Evolutionary conservation across 2,113 vertebrate genomes (phyloP), one percentile per base, ranked within the genome.

Genomic region (Dipodomys ordii): DNA sequence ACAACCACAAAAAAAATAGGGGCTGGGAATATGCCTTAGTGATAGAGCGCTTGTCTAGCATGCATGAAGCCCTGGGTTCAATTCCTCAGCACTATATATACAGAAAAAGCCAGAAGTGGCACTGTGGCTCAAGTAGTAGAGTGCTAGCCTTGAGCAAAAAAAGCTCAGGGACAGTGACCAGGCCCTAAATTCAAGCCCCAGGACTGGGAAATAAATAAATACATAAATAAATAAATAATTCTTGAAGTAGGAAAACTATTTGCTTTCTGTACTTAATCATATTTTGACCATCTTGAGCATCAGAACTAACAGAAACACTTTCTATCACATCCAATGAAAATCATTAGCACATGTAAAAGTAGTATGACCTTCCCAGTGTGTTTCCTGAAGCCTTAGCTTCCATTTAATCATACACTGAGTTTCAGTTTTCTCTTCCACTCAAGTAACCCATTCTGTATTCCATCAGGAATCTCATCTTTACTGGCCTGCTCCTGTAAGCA

Each of bases 191-290:
- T 39, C 39, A 39, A 39, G 39, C 39, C 39, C 39, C 39, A 39
- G 39, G 39, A 39, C 39, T 39, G 39, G 39, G 39, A 39, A 39
- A 39, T 39, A 39, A 39, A 39, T 39, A 49, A 49, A 49, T 49
- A 80, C 8, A 49, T 11, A 49, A 12, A 49, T 49, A 49, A 49
- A 49, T 12, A 11, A 49, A 9, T 49, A 49, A 49, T 49, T 49
- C 39, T 39, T 39, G 39, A 39, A 39, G 39, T 67, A 83, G 20
- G 23, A 39, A 18, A 84, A 28, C 6, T 81, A 57, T 69, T 92
- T 35, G 76, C 78, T 96, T 93, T 90, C 19, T 76, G 22, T 84
- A 81, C 35, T 72, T 94, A 81, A n/a, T 91, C 44, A 78, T 35
- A 19, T 57, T 88, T 22, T 85, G 28, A 90, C 57, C 7, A 35